A percentile compares a stretch with the other conserved stretches of the same genome.
These are phyloP conservation scores for Esox lucius DNA, from an alignment of 2,797 vertebrate species.

Conservation along the genomic window DNA sequence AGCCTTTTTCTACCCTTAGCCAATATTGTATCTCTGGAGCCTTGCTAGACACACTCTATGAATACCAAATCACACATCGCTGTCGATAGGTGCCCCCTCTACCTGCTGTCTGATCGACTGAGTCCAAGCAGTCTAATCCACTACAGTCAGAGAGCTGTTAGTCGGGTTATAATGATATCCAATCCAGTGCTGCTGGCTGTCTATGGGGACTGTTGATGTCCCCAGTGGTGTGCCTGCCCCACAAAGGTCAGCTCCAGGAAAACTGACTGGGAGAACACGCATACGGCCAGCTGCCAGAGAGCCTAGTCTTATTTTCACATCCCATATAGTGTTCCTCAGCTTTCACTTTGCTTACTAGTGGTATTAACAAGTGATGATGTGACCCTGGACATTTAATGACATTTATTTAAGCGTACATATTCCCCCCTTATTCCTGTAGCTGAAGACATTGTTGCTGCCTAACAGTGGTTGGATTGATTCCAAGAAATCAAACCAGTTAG, in stretches of 20 bases:
- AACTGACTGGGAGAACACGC: background rate
- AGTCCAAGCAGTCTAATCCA: background rate
- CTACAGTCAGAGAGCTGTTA: background rate
- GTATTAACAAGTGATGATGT: background rate
- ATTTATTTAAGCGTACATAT: background rate
- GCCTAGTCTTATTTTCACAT: background rate
- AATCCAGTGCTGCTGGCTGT: background rate
- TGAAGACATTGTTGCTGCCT: background rate
- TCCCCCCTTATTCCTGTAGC: background rate
- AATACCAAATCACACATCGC: constrained; percentile 1
- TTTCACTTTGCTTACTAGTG: background rate
- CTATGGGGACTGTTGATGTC: background rate
- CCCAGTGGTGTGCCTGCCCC: background rate
- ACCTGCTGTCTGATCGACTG: background rate
- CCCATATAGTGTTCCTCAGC: background rate
- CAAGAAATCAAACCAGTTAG: background rate
- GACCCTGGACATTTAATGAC: background rate
- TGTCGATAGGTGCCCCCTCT: background rate
- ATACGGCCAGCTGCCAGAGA: background rate
- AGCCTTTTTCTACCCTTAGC: background rate
- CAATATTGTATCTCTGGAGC: background rate
- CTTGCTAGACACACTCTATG: background rate
- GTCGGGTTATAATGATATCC: background rate
- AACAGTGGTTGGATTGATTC: background rate
- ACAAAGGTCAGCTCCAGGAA: background rate